Evolutionary conservation across 2,113 vertebrate species (phyloP).

Genomic region (Chaenocephalus aceratus): DNA sequence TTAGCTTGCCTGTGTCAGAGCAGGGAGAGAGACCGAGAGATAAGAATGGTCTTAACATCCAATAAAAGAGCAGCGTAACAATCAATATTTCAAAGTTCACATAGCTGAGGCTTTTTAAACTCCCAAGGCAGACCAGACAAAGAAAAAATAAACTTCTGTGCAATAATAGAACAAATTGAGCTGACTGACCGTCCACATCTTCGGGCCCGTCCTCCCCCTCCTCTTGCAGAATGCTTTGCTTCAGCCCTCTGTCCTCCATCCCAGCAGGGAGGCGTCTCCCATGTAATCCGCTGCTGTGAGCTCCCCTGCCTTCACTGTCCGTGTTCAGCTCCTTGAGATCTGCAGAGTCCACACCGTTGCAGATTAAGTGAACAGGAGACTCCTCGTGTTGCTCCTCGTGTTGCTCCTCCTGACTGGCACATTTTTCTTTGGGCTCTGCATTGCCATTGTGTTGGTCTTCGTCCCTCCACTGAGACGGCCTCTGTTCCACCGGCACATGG

Average conservation of each 20-base stretch:
- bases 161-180: background rate
- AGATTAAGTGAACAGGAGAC: slow-evolving; percentile 58
- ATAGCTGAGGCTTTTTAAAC: slow-evolving; percentile 19
- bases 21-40: slow-evolving; percentile 24
- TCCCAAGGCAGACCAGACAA: background rate
- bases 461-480: slow-evolving; percentile 78
- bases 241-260: slow-evolving; percentile 72
- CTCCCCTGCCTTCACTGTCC: slow-evolving; percentile 42
- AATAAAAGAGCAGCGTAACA: background rate
- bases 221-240: slow-evolving; percentile 54
- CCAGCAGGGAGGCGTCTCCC: slow-evolving; percentile 45
- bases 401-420: slow-evolving; percentile 41
- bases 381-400: slow-evolving; percentile 33
- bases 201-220: slow-evolving; percentile 53
- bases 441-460: slow-evolving; percentile 92
- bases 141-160: background rate
- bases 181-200: slow-evolving; percentile 77
- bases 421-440: slow-evolving; percentile 65
- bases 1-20: slow-evolving; percentile 86
- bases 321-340: slow-evolving; percentile 47
- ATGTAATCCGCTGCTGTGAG: slow-evolving; percentile 44
- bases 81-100: slow-evolving; percentile 34
- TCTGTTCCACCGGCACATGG: slow-evolving; percentile 77
- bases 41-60: slow-evolving; percentile 3
- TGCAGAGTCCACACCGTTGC: slow-evolving; percentile 73